Base-by-base conservation (phyloP, 2,113 vertebrate genomes). In the Candoia aspera region DNA sequence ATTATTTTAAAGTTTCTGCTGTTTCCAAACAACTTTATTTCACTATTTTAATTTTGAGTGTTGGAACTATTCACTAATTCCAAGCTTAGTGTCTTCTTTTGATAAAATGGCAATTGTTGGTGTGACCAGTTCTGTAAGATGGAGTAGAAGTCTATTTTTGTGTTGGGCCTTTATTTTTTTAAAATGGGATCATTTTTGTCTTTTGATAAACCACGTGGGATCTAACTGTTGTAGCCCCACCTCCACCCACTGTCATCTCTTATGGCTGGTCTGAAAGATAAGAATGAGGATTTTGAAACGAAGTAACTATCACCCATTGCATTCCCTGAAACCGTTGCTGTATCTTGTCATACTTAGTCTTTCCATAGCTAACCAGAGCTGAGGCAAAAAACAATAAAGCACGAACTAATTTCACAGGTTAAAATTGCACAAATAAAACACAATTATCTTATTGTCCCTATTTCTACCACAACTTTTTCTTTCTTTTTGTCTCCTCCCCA, bases 181-280 rank as follows among this genome's bases (percentile, higher is more conserved):
- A 46, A 92, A 85, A 90, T 15, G 15, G 89, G 17, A 59, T 90
- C 49, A 29, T 23, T 91, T 53, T n/a, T 91, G 90, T 88, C 33
- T 17, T 46, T 85, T 90, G 3, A 33, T 92, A 86, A 54, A 89
- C 6, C 87, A 15, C 64, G 55, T 57, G 93, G 79, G 8, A 86
- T 88, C 10, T 53, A 59, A 54, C 55, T 49, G 11, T 29, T 42
- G 42, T 37, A 54, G 11, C 46, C 83, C 68, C 83, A 89, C 60
- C 68, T 58, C 92, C 94, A 3, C 4, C 83, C 89, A 2, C 90
- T 53, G 10, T 15, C 91, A 9, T 88, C 88, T 57, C 60, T 73
- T 62, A 85, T 23, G 87, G 68, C n/a, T 95, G 84, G 59, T 54
- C 88, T 5, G 42, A 3, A 42, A 88, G 59, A 88, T 92, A 94